These are phyloP conservation scores for Drepana falcataria DNA, from an alignment of 2,888 invertebrate species.

Conservation along the genomic window DNA sequence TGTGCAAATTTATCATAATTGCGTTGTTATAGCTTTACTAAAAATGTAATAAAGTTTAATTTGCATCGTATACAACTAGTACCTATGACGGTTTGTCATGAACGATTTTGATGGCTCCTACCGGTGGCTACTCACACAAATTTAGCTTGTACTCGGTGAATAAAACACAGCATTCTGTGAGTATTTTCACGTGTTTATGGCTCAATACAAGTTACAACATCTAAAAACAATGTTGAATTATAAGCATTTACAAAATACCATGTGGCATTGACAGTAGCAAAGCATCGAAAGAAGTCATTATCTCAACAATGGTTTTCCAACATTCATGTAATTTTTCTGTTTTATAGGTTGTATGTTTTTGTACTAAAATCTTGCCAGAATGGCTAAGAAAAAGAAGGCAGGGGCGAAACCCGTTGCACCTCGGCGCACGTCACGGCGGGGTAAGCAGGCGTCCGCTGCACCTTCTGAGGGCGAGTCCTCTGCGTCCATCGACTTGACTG, in stretches of 20 bases:
- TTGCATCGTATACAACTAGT: too few species aligned
- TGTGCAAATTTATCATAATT: conserved; percentile 17
- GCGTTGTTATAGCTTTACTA: conserved; percentile 8
- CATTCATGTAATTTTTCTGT: conserved; percentile 26
- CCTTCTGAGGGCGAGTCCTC: conserved; percentile 30
- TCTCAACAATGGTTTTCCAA: conserved; percentile 20
- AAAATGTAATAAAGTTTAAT: too few species aligned
- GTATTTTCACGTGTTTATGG: not conserved
- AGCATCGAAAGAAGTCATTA: conserved; percentile 61
- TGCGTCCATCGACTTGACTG: conserved; percentile 16
- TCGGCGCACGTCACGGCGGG: conserved; percentile 58
- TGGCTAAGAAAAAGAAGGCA: conserved; percentile 70
- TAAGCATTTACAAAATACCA: conserved; percentile 24
- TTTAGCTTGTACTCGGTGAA: conserved; percentile 5
- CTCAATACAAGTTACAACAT: conserved; percentile 1
- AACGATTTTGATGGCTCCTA: conserved; percentile 35
- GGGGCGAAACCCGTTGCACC: conserved; percentile 45
- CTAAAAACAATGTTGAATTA: not conserved
- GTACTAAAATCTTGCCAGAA: conserved; percentile 31
- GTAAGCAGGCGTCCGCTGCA: conserved; percentile 47
- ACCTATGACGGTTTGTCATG: conserved; percentile 10
- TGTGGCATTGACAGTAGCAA: conserved; percentile 55
- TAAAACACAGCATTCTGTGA: conserved; percentile 1
- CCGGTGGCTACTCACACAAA: conserved; percentile 48
- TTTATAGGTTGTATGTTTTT: conserved; percentile 47